Evolutionary conservation across 2,888 invertebrate species (phyloP).

Genomic region (Hetaerina titia): DNA sequence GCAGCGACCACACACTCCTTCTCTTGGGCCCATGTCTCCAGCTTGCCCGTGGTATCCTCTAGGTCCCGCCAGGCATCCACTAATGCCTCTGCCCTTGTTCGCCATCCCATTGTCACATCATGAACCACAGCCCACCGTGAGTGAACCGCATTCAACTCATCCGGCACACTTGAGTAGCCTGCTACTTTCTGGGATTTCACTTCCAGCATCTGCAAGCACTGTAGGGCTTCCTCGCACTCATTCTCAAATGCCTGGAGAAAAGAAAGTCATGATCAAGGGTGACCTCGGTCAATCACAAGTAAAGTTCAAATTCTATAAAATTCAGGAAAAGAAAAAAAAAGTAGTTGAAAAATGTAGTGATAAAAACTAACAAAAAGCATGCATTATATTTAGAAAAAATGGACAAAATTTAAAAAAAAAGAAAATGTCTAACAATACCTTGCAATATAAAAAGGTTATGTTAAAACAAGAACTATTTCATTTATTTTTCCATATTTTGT

Average conservation of each 20-base stretch:
- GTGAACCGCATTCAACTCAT: slow-evolving; percentile 91
- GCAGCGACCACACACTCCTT: slow-evolving; percentile 82
- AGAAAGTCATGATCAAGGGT: background rate
- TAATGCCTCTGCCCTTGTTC: slow-evolving; percentile 87
- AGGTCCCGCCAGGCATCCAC: slow-evolving; percentile 90
- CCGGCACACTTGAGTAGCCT: slow-evolving; percentile 87
- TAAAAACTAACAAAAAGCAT: too few species aligned
- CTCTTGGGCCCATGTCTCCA: slow-evolving; percentile 88
- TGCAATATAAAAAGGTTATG: background rate
- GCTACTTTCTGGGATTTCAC: slow-evolving; percentile 87
- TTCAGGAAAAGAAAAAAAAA: too few species aligned
- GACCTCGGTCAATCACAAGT: too few species aligned
- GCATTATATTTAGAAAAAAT: too few species aligned
- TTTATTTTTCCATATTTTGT: background rate
- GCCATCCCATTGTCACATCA: slow-evolving; percentile 88
- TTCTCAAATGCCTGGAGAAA: slow-evolving; percentile 82
- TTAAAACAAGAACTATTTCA: background rate
- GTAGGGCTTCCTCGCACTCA: slow-evolving; percentile 88
- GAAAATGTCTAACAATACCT: background rate
- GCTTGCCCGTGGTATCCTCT: slow-evolving; percentile 86
- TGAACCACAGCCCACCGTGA: slow-evolving; percentile 92
- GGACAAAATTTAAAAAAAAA: background rate
- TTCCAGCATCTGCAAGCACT: slow-evolving; percentile 86
- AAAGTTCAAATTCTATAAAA: too few species aligned
- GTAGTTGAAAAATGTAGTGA: too few species aligned